Evolutionary conservation across 2,888 invertebrate species (phyloP).

Genomic region (Rapana venosa): DNA sequence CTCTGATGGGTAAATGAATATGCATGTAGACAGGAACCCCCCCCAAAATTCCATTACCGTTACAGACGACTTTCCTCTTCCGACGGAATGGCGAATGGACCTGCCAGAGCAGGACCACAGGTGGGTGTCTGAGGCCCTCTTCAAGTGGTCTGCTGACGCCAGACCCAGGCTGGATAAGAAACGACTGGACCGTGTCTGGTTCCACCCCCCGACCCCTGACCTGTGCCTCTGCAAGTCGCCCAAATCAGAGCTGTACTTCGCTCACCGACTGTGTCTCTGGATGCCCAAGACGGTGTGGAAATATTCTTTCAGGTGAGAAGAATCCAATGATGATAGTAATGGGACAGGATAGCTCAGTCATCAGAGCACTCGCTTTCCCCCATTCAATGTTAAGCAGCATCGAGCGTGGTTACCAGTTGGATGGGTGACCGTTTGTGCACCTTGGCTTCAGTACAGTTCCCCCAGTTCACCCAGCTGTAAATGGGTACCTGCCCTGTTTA

Average conservation of each 20-base stretch:
- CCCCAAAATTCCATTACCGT: not conserved
- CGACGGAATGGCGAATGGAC: not conserved
- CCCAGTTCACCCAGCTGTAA: no score
- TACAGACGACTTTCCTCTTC: not conserved
- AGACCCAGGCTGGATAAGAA: not conserved
- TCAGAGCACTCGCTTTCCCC: no score
- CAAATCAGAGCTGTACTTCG: not conserved
- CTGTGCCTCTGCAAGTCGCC: not conserved
- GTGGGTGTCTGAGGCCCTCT: not conserved
- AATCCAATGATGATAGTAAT: no score
- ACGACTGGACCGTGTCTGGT: not conserved
- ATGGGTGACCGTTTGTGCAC: no score
- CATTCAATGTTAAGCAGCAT: no score
- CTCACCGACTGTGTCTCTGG: not conserved
- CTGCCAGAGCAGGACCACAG: not conserved
- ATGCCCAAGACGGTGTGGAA: slow-evolving; percentile 8
- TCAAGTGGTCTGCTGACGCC: not conserved
- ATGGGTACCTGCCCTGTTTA: no score
- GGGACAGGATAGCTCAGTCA: no score
- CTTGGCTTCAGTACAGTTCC: no score
- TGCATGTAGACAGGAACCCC: no score
- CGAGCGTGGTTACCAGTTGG: no score
- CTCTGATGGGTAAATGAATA: no score
- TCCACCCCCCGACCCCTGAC: not conserved
- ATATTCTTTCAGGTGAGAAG: not conserved